Conservation (phyloP, 2,888 invertebrate genomes). For the Tineola bisselliella region DNA sequence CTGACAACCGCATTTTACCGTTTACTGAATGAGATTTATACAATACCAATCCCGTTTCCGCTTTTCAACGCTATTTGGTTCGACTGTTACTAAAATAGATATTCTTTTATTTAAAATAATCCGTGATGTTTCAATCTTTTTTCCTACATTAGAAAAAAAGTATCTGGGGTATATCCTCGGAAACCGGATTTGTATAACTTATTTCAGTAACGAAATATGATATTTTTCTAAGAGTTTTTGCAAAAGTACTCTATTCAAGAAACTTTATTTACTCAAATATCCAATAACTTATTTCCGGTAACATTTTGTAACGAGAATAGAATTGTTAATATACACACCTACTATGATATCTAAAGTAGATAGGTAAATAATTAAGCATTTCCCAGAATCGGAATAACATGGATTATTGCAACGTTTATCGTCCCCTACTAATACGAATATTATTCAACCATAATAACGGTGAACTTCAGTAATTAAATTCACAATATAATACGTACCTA, state of each 20-base stretch:
- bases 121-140: neutral
- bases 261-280: neutral
- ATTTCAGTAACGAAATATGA: neutral
- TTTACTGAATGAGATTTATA: neutral
- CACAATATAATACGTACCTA: neutral
- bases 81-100: neutral
- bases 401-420: neutral
- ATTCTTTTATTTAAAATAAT: neutral
- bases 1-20: slow-evolving; percentile 1
- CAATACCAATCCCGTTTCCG: slow-evolving; percentile 3
- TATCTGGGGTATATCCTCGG: neutral
- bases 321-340: neutral
- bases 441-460: neutral
- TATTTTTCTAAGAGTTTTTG: neutral
- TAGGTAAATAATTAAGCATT: neutral
- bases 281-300: neutral
- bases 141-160: neutral
- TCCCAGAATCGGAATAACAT: neutral
- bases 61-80: neutral
- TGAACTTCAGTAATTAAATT: neutral
- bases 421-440: neutral
- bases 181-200: neutral
- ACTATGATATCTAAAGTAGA: neutral
- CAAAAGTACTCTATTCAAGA: neutral
- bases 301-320: neutral